Base-by-base conservation (phyloP, 2,113 vertebrate species). In the Todiramphus chloris region DNA sequence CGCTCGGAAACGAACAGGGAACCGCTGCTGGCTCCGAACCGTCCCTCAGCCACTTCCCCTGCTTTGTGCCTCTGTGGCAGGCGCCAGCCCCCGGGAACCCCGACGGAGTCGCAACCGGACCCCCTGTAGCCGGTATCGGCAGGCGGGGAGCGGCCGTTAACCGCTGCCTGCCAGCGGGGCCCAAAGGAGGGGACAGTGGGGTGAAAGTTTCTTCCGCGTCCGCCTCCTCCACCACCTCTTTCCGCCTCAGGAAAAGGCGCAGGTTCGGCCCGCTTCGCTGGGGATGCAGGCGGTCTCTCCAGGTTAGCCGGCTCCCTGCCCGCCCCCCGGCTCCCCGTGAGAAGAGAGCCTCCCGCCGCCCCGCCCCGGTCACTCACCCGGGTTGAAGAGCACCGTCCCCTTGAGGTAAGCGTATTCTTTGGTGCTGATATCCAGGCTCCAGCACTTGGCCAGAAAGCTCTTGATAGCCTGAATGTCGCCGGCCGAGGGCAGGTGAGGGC, bases 321-420 rank as follows among this genome's bases (percentile, higher is more conserved):
- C 17, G 12, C 35, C 43, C 8, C 25, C 43, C 24, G 9, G 20
- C 19, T 23, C 27, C 24, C 37, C 1, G 43, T 0, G 68, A 50
- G 31, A 8, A 5, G 5, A 21, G 6, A 25, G 16, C 13, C 11
- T 18, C 13, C 23, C 27, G 5, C 75, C 23, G 30, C 33, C 24
- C 2, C 24, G 5, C 17, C 37, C 12, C 30, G 25, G 44, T 6
- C 50, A 37, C 98, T 98, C 97, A 99, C 99, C 99, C 83, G 99
- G 99, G 91, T 99, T 99, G 97, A 99, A 99, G 17, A 99, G 99
- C 89, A 99, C 98, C 23, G 98, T 99, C 60, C 99, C 99, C 96
- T 99, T 99, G 94, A 99, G 98, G 74, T 99, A 99, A 24, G 99
- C 99, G 39, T 99, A 99, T 98, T 99, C 99, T 96, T 99, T 99